phyloP scores from a whole-genome alignment of 2,797 vertebrate genomes.

The Antennarius maculatus region DNA sequence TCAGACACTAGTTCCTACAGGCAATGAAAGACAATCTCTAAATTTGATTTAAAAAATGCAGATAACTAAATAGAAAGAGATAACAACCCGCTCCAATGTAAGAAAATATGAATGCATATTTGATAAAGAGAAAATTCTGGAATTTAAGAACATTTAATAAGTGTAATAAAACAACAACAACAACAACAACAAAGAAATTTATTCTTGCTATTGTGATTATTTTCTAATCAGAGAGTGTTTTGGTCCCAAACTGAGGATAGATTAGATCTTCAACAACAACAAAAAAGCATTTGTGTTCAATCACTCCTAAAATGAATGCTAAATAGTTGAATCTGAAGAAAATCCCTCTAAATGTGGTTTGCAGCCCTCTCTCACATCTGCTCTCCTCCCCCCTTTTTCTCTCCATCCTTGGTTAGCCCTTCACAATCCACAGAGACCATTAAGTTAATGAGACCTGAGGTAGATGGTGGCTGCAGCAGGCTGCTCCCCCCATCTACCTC shows the following conservation, averaged over 20 bases:
- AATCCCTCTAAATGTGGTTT: slow-evolving; percentile 6
- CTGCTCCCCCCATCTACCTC: slow-evolving; percentile 47
- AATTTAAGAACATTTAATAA: too few species aligned
- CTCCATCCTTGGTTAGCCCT: slow-evolving; percentile 51
- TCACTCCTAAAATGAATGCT: neutral
- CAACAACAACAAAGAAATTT: too few species aligned
- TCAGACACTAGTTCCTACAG: too few species aligned
- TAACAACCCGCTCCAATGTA: too few species aligned
- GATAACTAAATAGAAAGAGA: too few species aligned
- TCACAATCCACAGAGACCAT: slow-evolving; percentile 84
- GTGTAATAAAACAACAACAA: too few species aligned
- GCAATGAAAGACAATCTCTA: too few species aligned
- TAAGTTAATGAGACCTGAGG: slow-evolving; percentile 90
- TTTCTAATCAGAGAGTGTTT: neutral
- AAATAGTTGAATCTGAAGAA: slow-evolving; percentile 13
- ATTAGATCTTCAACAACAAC: slow-evolving; percentile 9
- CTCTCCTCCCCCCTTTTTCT: neutral
- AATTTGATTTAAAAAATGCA: too few species aligned
- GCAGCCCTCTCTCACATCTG: slow-evolving; percentile 17
- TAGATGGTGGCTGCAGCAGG: slow-evolving; percentile 76
- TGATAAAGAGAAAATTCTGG: too few species aligned
- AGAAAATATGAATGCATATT: too few species aligned
- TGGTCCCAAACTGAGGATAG: neutral
- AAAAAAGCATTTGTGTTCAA: slow-evolving; percentile 2
- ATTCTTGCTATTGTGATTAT: too few species aligned